phyloP scores from a whole-genome alignment of 2,113 vertebrate species.

The Prionailurus viverrinus region DNA sequence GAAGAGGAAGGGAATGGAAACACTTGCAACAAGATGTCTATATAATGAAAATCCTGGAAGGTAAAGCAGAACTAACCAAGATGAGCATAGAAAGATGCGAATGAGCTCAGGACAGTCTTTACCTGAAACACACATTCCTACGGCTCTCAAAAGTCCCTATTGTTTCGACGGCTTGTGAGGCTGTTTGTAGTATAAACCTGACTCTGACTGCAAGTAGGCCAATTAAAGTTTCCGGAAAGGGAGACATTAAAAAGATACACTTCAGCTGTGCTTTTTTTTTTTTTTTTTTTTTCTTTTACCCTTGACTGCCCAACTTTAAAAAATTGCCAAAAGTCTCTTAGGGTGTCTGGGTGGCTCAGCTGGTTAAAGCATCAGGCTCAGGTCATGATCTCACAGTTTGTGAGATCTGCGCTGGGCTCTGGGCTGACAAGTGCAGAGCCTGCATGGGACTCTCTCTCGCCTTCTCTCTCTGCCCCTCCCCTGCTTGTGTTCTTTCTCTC shows the following conservation, averaged over 20 bases:
- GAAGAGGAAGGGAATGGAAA: constrained; percentile 24
- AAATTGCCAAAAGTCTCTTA: not conserved
- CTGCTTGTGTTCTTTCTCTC: no score
- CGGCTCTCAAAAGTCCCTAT: not conserved
- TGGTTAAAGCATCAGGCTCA: no score
- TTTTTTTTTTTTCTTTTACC: not conserved
- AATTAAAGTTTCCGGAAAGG: not conserved
- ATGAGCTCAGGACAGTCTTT: not conserved
- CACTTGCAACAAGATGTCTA: not conserved
- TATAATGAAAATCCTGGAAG: not conserved
- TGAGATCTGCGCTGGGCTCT: no score
- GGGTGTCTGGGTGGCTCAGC: no score
- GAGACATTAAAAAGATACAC: not conserved
- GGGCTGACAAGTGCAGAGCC: no score
- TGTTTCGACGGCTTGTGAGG: not conserved
- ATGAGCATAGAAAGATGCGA: not conserved
- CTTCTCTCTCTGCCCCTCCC: no score
- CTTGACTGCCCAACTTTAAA: not conserved
- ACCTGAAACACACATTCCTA: not conserved
- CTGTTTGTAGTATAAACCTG: not conserved
- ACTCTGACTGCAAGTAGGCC: not conserved
- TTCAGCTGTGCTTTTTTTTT: not conserved
- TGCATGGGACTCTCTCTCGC: no score
- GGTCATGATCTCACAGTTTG: no score
- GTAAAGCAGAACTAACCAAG: not conserved